Base-by-base conservation (phyloP, 2,113 vertebrate species). In the Ailurus styani region DNA sequence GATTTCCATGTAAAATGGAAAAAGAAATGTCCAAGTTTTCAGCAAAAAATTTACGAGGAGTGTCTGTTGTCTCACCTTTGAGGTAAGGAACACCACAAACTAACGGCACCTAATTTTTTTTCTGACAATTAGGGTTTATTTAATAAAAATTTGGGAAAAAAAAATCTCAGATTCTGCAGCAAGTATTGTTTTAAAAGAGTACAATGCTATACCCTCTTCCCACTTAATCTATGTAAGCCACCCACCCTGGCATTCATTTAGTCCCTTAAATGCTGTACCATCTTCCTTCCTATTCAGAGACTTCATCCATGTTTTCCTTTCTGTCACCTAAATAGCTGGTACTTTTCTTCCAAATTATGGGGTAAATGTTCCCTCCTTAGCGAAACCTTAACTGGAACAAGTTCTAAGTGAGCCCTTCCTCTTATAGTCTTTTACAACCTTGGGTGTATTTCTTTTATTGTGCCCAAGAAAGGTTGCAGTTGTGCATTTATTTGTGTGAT, bases 381-480 rank as follows among this genome's bases (percentile, higher is more conserved):
- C n/a, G 27, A 95, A 83, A 77, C 18, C 27, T 75, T 87, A 25
- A 77, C 40, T 72, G 18, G 37, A 92, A 78, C 10, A 86, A 92
- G 42, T 62, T 50, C 11, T 82, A 75, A 21, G 25, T 92, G 40
- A 93, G 7, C 10, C 54, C 37, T 6, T 93, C 54, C 52, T 54
- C 77, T 89, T 84, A 85, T 27, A 73, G 72, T 37, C 42, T 89
- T 93, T 93, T 34, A 57, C 50, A 75, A 50, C 7, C 34, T 75
- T 88, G 82, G 82, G 21, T n/a, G 25, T 93, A 82, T 31, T 77
- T 95, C 40, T 81, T 96, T 92, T 79, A 82, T 86, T 90, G 17
- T 89, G 21, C 31, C 89, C 37, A 85, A 62, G 42, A 81, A 64
- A 68, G 20, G 20, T 84, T 70, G 66, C 62, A 79, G 52, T 45